A percentile compares a stretch with the other conserved stretches of the same genome.
phyloP scores from a whole-genome alignment of 2,797 vertebrate species.

The Meriones psammophilus region DNA sequence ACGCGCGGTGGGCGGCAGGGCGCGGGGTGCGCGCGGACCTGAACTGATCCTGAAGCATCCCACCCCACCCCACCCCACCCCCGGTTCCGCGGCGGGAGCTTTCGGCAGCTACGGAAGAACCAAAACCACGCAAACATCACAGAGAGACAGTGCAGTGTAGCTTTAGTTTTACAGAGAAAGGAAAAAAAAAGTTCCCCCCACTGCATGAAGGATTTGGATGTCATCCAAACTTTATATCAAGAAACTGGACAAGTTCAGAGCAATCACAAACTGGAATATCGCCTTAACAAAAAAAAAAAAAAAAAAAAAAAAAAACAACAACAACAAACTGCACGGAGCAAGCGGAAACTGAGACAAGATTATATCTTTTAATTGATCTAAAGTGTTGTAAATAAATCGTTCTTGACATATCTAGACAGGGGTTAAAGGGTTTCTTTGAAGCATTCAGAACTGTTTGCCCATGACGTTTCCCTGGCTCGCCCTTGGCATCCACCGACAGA shows the following conservation, averaged over 20 bases:
- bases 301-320: conserved; percentile 86
- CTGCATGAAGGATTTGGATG: conserved; percentile 93
- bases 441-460: conserved; percentile 88
- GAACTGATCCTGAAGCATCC: conserved; percentile 86
- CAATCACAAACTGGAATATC: conserved; percentile 95
- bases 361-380: conserved; percentile 93
- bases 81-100: conserved; percentile 87
- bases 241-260: conserved; percentile 90
- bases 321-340: conserved; percentile 95
- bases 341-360: conserved; percentile 91
- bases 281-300: conserved; percentile 89
- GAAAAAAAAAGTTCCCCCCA: conserved; percentile 81
- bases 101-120: conserved; percentile 92
- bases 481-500: conserved; percentile 82
- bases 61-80: conserved; percentile 39
- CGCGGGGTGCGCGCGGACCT: conserved; percentile 84
- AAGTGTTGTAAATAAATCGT: conserved; percentile 97
- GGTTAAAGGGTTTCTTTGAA: conserved; percentile 92
- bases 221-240: conserved; percentile 91
- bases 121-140: conserved; percentile 89
- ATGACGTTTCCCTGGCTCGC: conserved; percentile 87
- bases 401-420: conserved; percentile 92
- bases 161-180: conserved; percentile 84
- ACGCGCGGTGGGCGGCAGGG: conserved; percentile 84
- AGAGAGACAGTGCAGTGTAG: conserved; percentile 90